A percentile compares a stretch with the other conserved stretches of the same genome.
These are phyloP conservation scores for Colinus virginianus DNA, from an alignment of 2,113 vertebrate genomes.

Conservation along the genomic window DNA sequence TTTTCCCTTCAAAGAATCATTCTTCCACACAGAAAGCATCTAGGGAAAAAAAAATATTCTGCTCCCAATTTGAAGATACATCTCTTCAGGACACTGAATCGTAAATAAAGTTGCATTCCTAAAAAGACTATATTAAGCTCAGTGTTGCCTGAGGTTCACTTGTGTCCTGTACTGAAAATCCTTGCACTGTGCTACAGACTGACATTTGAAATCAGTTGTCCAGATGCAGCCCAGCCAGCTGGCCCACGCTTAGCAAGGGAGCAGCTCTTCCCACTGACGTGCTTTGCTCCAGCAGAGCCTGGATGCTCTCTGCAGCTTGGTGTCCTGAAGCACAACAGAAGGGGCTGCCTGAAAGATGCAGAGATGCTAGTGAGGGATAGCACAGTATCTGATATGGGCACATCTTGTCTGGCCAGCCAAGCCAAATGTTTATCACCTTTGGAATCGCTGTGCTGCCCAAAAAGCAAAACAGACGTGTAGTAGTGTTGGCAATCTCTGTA, in stretches of 20 bases:
- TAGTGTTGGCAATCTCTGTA: constrained; percentile 55
- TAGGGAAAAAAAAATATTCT: background rate
- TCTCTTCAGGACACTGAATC: background rate
- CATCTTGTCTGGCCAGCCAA: background rate
- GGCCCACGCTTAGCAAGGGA: background rate
- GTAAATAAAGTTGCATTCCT: constrained; percentile 18
- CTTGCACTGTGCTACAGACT: background rate
- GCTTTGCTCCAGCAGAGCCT: constrained; percentile 1
- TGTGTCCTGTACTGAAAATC: background rate
- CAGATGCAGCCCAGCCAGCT: background rate
- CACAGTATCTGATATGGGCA: background rate
- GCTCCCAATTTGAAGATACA: background rate
- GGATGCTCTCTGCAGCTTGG: background rate
- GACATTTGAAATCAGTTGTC: background rate
- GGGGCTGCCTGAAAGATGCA: constrained; percentile 1
- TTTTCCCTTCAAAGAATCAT: background rate
- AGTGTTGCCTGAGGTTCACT: background rate
- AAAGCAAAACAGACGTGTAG: constrained; percentile 53
- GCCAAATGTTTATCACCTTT: constrained; percentile 56
- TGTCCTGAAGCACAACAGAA: background rate
- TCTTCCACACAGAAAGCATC: background rate
- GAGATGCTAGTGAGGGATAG: background rate
- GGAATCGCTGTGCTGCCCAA: background rate
- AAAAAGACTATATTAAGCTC: background rate
- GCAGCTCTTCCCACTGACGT: background rate